Evolutionary conservation across 2,888 invertebrate species (phyloP).

Genomic region (Coecobrya sp.): DNA sequence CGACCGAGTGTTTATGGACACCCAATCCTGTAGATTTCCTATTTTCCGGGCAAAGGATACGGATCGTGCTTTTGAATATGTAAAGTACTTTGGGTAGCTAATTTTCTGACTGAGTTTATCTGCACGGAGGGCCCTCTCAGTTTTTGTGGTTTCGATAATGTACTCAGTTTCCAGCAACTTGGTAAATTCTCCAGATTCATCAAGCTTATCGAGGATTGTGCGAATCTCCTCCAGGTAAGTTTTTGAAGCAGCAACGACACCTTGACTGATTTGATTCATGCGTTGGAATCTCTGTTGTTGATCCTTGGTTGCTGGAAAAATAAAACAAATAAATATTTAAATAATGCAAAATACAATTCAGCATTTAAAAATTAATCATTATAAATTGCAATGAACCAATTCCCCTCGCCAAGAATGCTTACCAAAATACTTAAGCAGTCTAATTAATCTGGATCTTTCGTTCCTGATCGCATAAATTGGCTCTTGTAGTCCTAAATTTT

Average conservation of each 20-base stretch:
- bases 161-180: conserved; percentile 78
- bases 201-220: conserved; percentile 79
- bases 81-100: conserved; percentile 77
- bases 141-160: conserved; percentile 70
- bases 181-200: conserved; percentile 81
- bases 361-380: too few species aligned
- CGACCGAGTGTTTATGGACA: conserved; percentile 74
- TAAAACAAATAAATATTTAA: not conserved
- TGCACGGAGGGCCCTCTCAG: conserved; percentile 80
- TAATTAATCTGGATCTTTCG: conserved; percentile 92
- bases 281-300: conserved; percentile 72
- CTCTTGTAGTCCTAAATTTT: conserved; percentile 90
- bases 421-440: conserved; percentile 92
- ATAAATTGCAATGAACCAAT: too few species aligned
- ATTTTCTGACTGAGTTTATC: conserved; percentile 81
- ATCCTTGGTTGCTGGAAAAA: conserved; percentile 77
- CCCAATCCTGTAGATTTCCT: conserved; percentile 81
- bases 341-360: too few species aligned
- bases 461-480: conserved; percentile 95
- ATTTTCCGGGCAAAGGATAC: conserved; percentile 84
- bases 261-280: conserved; percentile 77
- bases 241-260: conserved; percentile 24
- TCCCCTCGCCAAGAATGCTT: too few species aligned
- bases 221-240: conserved; percentile 81
- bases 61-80: conserved; percentile 83